Evolutionary conservation across 2,888 invertebrate genomes (phyloP), one percentile per base, ranked within the genome.

Genomic region (Machimus atricapillus): DNA sequence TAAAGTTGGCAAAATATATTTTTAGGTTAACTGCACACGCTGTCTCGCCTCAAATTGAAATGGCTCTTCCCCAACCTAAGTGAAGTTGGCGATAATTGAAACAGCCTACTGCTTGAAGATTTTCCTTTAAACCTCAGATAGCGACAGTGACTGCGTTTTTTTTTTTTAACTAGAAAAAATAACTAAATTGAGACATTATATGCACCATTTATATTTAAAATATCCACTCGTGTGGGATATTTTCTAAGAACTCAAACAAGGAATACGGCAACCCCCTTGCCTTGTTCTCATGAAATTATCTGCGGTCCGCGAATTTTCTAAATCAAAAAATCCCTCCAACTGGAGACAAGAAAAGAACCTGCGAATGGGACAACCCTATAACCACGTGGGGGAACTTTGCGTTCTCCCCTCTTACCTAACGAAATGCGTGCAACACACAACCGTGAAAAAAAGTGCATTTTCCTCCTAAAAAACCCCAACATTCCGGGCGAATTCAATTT

Each of bases 401-500:
- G 23, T 27, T 23, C 66, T 66, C 78, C 23, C 78, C 78, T 78
- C 78, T 78, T 78, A 78, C 46, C 78, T 78, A 78, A 78, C 78
- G 23, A 78, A 43, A 19, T 78, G 37, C 78, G 14, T n/a, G 19
- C n/a, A 19, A 40, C 77, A 37, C 19, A 78, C 66, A 27, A 43
- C 40, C 23, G 8, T 19, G 19, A 5, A 14, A 79, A n/a, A 79
- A 79, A 27, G 14, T 12, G 19, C 76, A 34, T 31, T 27, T 79
- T 52, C 31, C 16, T 52, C 52, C 52, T 34, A 27, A 79, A 34
- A 37, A 8, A 5, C 4, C 37, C 5, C 9, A n/a, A 37, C 8
- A 76, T 16, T 7, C 34, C 37, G 16, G 7, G 19, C 7, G 2
- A 66, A 19, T 66, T 66, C 1, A 19, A 12, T 66, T 66, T 23